Evolutionary conservation across 1,140 invertebrate species (phyloP).

Genomic region (Holotrichia oblita): DNA sequence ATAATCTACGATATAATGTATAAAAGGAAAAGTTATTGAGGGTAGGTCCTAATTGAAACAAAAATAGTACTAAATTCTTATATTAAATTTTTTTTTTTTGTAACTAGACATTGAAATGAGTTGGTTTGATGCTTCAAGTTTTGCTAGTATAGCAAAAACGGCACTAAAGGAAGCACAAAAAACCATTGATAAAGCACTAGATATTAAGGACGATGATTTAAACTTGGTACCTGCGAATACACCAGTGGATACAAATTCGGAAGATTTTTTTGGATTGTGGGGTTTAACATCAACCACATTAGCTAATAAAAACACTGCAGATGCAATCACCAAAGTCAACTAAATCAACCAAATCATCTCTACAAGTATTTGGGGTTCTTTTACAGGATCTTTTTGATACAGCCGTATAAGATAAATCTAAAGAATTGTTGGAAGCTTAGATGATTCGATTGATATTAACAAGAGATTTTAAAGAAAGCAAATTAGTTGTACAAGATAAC

Average conservation of each 20-base stretch:
- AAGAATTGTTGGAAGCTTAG: constrained; percentile 56
- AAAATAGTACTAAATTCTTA: not conserved
- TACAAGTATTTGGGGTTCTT: constrained; percentile 77
- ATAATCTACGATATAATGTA: not conserved
- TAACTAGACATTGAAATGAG: constrained; percentile 70
- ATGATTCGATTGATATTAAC: constrained; percentile 60
- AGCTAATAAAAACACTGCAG: constrained; percentile 49
- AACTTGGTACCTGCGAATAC: constrained; percentile 59
- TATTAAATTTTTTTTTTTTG: not conserved
- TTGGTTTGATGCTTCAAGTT: constrained; percentile 90
- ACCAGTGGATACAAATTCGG: constrained; percentile 60
- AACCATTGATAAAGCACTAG: constrained; percentile 94
- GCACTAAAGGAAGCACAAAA: constrained; percentile 91
- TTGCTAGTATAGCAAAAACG: constrained; percentile 87
- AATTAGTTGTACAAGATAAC: constrained; percentile 66
- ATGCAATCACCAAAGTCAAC: constrained; percentile 63
- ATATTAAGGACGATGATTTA: constrained; percentile 83
- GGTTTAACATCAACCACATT: constrained; percentile 68
- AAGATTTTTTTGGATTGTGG: constrained; percentile 77
- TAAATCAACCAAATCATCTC: constrained; percentile 56
- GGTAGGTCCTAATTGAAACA: not conserved
- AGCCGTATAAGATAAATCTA: constrained; percentile 66
- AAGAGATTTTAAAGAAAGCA: constrained; percentile 69
- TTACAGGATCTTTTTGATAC: constrained; percentile 85
- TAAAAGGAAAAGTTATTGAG: not conserved